These are phyloP conservation scores for Halcyon smyrnensis DNA, from an alignment of 2,797 vertebrate genomes.

Conservation along the genomic window DNA sequence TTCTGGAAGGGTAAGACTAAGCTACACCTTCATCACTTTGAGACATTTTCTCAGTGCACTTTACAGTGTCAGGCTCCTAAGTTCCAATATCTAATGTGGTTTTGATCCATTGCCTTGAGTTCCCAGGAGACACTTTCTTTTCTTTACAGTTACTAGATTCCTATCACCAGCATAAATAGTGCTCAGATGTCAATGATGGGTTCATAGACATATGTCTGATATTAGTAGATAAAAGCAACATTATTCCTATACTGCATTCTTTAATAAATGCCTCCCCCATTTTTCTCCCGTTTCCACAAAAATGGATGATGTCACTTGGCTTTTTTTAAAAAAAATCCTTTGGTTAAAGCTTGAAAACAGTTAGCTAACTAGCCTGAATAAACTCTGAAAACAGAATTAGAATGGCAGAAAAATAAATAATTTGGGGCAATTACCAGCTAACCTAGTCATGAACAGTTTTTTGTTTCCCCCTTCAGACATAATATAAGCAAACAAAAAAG, in stretches of 20 bases:
- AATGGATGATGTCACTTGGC: conserved; percentile 24
- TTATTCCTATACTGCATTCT: neutral
- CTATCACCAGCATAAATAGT: neutral
- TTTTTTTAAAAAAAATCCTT: conserved; percentile 21
- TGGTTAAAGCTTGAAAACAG: conserved; percentile 59
- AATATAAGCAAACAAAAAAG: conserved; percentile 63
- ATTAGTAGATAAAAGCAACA: neutral
- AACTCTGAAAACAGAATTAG: conserved; percentile 68
- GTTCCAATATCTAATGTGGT: neutral
- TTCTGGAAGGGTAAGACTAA: neutral
- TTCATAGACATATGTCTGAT: neutral
- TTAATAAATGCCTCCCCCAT: neutral
- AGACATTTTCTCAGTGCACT: neutral
- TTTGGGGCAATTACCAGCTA: conserved; percentile 60
- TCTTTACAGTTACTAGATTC: neutral
- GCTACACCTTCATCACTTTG: rapidly evolving
- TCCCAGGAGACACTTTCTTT: neutral
- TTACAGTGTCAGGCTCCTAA: neutral
- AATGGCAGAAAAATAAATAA: conserved; percentile 59
- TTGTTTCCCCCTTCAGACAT: conserved; percentile 48
- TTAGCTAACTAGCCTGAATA: conserved; percentile 21
- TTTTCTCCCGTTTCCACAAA: conserved; percentile 37
- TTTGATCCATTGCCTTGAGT: neutral
- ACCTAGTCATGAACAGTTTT: conserved; percentile 39
- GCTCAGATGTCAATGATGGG: neutral